Evolutionary conservation across 2,113 vertebrate species (phyloP), one percentile per base, ranked within the genome.

Genomic region (Oryzias celebensis): DNA sequence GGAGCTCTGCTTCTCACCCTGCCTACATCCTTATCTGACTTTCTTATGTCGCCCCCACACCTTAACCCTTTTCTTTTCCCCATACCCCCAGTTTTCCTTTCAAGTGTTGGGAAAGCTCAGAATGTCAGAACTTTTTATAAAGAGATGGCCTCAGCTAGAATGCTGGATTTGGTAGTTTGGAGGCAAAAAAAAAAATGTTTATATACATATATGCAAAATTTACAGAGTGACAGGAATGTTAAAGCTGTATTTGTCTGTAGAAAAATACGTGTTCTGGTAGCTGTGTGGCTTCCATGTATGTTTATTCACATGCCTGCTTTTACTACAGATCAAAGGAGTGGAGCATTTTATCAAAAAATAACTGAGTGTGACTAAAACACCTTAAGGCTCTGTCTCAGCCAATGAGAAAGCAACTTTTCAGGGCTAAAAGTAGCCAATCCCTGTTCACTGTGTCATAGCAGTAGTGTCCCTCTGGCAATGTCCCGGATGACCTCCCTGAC

Each of bases 281-380:
- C 12, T 36, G 36, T 36, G 36, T 12, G 36, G 36, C 8, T 12
- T 10, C 36, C 36, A 12, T 36, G 36, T 36, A 10, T 36, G 36
- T 36, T 36, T 36, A 36, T 36, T 8, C 36, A 36, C 36, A 36
- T 36, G 42, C 48, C 56, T 44, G 48, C 65, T 62, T 62, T 62
- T 16, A 63, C 82, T 62, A 69, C 57, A 80, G 72, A 80, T 84
- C 59, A 76, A 83, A 85, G 72, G 72, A 14, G 53, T n/a, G 0
- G 73, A 36, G 52, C 47, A 81, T 84, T 88, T 85, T 75, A 80
- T 82, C 78, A 82, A 70, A 71, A 56, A 28, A 68, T 78, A 82
- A 87, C 66, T 23, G 15, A 77, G 68, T 71, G 57, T 87, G 82
- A 82, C 82, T 84, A 78, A 71, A 77, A 52, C 56, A 80, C 81